Evolutionary conservation across 2,797 vertebrate species (phyloP).

Genomic region (Paratrypauchen microcephalus): DNA sequence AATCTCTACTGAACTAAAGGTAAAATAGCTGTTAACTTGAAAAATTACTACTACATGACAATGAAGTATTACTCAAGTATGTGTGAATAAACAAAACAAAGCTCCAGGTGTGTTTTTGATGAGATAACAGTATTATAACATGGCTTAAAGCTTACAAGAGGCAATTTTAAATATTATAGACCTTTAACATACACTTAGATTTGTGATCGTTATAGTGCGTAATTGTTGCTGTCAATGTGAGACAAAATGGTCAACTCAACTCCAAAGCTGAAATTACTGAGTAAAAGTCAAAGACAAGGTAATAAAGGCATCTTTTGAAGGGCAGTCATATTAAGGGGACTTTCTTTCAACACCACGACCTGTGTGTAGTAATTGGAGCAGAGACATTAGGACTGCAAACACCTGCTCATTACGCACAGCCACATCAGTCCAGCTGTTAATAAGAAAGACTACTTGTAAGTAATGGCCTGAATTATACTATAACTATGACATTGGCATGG

Average conservation of each 20-base stretch:
- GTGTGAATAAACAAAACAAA: no score
- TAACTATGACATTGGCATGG: background rate
- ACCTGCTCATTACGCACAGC: slow-evolving; percentile 69
- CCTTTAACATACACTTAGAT: background rate
- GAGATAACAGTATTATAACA: no score
- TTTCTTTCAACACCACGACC: slow-evolving; percentile 49
- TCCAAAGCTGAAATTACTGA: slow-evolving; percentile 27
- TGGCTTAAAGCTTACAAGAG: no score
- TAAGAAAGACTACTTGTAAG: slow-evolving; percentile 34
- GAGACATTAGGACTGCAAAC: slow-evolving; percentile 39
- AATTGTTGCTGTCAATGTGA: slow-evolving; percentile 12
- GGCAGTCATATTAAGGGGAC: slow-evolving; percentile 27
- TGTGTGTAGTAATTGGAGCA: slow-evolving; percentile 56
- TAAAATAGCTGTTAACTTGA: no score
- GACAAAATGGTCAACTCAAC: slow-evolving; percentile 23
- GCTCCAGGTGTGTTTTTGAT: no score
- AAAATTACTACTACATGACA: no score
- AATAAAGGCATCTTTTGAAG: slow-evolving; percentile 46
- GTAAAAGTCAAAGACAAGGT: slow-evolving; percentile 24
- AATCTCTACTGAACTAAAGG: no score
- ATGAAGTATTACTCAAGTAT: no score
- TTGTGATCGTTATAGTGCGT: background rate
- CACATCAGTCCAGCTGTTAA: slow-evolving; percentile 62
- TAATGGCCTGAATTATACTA: slow-evolving; percentile 13
- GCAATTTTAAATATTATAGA: no score